Percentiles rank a stretch among this genome's conserved stretches.
Evolutionary conservation across 1,140 invertebrate species (phyloP).

Genomic region (Pseudomyrmex gracilis): DNA sequence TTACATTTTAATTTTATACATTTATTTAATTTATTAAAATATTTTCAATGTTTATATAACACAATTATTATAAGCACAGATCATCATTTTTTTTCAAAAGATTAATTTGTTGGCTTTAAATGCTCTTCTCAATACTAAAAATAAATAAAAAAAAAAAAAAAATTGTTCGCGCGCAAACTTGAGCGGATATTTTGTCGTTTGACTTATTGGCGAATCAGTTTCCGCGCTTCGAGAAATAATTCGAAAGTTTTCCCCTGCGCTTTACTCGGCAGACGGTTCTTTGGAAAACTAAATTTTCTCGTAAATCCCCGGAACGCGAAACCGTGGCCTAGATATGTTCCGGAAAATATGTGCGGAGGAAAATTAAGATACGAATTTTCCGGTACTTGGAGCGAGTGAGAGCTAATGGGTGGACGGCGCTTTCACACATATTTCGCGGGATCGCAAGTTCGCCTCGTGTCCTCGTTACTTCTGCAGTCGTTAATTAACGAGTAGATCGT

Average conservation of each 20-base stretch:
- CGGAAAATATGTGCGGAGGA: conserved; percentile 22
- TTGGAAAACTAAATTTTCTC: conserved; percentile 45
- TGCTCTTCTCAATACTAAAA: background rate
- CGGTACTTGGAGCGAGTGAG: background rate
- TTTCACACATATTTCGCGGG: conserved; percentile 24
- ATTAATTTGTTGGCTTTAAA: conserved; percentile 61
- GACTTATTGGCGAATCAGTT: conserved; percentile 60
- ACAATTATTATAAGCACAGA: no score
- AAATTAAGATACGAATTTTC: conserved; percentile 46
- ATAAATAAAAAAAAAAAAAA: conserved; percentile 10
- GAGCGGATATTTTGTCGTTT: conserved; percentile 43
- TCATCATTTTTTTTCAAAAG: conserved; percentile 13
- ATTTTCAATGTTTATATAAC: no score
- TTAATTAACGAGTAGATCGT: conserved; percentile 58
- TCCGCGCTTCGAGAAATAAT: conserved; percentile 63
- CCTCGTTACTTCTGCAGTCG: conserved; percentile 31
- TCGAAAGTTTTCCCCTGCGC: conserved; percentile 62
- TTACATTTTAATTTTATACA: no score
- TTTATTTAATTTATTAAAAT: no score
- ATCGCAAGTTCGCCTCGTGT: conserved; percentile 21
- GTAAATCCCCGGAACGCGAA: conserved; percentile 57
- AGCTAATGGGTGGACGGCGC: conserved; percentile 25
- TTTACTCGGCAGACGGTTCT: conserved; percentile 60
- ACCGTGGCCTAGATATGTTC: conserved; percentile 6
- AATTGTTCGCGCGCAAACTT: conserved; percentile 34